A percentile compares a stretch with the other conserved stretches of the same genome.
Evolutionary conservation across 64 coral and sea anemone genomes (phyloP).

Genomic region (Catalaphyllia jardinei): DNA sequence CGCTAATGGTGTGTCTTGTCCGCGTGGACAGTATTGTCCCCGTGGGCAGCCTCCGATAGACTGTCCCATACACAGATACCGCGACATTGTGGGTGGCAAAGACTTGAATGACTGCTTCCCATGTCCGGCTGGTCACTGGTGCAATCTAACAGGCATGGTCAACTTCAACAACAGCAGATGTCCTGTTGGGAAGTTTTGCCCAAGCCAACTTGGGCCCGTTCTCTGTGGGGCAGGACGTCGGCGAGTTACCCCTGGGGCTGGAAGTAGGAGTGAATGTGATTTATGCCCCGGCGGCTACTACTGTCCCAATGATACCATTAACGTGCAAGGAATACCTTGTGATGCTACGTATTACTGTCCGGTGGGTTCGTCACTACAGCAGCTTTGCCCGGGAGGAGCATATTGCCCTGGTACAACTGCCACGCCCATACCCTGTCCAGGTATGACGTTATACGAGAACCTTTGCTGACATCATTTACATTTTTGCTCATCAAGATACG

Average conservation of each 20-base stretch:
- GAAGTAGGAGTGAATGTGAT: constrained; percentile 66
- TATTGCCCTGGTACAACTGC: constrained; percentile 73
- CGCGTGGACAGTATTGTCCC: constrained; percentile 82
- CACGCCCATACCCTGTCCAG: constrained; percentile 70
- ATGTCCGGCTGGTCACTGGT: constrained; percentile 96
- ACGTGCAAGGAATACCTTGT: constrained; percentile 88
- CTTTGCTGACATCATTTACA: too few species aligned
- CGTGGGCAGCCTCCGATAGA: constrained; percentile 57
- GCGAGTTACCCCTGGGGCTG: constrained; percentile 72
- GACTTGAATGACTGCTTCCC: constrained; percentile 78
- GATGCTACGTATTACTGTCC: constrained; percentile 67
- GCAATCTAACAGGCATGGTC: constrained; percentile 91
- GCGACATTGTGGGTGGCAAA: constrained; percentile 74
- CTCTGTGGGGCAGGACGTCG: constrained; percentile 81
- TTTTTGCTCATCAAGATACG: too few species aligned
- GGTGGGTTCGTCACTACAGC: constrained; percentile 62
- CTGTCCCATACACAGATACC: constrained; percentile 82
- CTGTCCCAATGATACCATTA: constrained; percentile 82
- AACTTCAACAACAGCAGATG: constrained; percentile 86
- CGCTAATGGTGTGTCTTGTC: constrained; percentile 65
- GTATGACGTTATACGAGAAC: constrained; percentile 12
- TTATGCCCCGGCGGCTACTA: constrained; percentile 89
- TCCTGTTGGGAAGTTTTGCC: constrained; percentile 91
- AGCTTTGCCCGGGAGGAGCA: constrained; percentile 68
- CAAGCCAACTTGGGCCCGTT: constrained; percentile 57